Percentiles rank a stretch among this genome's conserved stretches.
phyloP scores from a whole-genome alignment of 2,113 vertebrate species.

The Colinus virginianus region DNA sequence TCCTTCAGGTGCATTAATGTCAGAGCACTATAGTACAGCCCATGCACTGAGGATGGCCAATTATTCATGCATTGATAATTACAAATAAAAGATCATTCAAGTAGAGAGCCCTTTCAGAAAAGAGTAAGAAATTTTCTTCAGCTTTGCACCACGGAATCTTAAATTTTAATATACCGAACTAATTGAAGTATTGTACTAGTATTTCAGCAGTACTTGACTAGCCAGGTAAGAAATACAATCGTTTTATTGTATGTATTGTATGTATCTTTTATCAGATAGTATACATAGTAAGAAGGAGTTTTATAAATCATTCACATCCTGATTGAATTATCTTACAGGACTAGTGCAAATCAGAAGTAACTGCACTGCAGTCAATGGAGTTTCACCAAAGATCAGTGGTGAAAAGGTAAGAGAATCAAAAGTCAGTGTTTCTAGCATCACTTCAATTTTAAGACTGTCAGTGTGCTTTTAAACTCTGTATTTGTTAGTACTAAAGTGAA shows the following conservation, averaged over 20 bases:
- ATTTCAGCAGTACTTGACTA: neutral
- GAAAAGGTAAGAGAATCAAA: constrained; percentile 15
- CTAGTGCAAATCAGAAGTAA: constrained; percentile 21
- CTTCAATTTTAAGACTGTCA: neutral
- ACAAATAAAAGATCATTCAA: neutral
- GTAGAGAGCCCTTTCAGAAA: constrained; percentile 37
- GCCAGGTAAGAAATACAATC: constrained; percentile 16
- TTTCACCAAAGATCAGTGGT: neutral
- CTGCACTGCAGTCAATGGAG: constrained; percentile 46
- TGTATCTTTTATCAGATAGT: neutral
- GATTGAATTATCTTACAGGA: neutral
- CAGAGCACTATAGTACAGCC: neutral
- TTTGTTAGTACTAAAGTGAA: constrained; percentile 18
- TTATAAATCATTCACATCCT: neutral
- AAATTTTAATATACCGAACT: neutral
- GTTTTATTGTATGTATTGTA: constrained; percentile 5
- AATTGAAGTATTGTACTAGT: neutral
- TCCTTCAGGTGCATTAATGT: neutral
- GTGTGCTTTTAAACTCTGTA: neutral
- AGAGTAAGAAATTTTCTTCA: constrained; percentile 23
- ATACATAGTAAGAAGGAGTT: constrained; percentile 1
- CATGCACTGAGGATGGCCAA: neutral
- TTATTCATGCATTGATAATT: neutral
- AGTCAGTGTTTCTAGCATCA: neutral
- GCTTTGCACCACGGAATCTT: constrained; percentile 3